Evolutionary conservation across 2,888 invertebrate species (phyloP), one percentile per base, ranked within the genome.

Genomic region (Amphimallon solstitiale): DNA sequence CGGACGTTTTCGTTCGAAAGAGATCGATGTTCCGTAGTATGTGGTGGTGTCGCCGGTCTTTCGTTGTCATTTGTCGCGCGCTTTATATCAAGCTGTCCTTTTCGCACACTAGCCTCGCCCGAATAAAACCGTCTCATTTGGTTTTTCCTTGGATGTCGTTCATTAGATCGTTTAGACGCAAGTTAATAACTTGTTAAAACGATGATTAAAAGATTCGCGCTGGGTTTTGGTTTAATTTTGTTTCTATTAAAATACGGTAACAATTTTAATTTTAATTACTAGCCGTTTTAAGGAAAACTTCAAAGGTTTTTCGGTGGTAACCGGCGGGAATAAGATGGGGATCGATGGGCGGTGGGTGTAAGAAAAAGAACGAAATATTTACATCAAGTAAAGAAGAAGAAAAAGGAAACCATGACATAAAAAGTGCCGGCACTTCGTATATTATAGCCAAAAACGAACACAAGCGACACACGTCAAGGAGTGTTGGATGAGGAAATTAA

Each of bases 141-240:
- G 43, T 68, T 68, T 59, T 66, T 60, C 56, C 67, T 19, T 40
- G 14, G 19, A 23, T 40, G 29, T 43, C 65, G 69, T 71, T 69
- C 71, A 69, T 71, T 68, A 73, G 69, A 71, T 67, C 72, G 67
- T 73, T 74, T 73, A 68, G 71, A 71, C 72, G 68, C 73, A 75
- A 77, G 71, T 77, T 77, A 76, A 77, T 78, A 78, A 78, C 77
- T 76, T 76, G 77, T 77, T 77, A 76, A 75, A 78, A 77, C 76
- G 75, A 76, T 73, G 75, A 77, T 76, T 76, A 76, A 77, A 76
- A 77, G 74, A 74, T 75, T 77, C 76, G 75, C 74, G 74, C 74
- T 77, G 71, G 76, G 76, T 76, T 78, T 76, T 77, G 74, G 71
- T 77, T 78, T 77, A 76, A 77, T 77, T 78, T 77, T 73, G 73